These are phyloP conservation scores for Melieria omissa DNA, from an alignment of 2,888 invertebrate genomes.

Conservation along the genomic window DNA sequence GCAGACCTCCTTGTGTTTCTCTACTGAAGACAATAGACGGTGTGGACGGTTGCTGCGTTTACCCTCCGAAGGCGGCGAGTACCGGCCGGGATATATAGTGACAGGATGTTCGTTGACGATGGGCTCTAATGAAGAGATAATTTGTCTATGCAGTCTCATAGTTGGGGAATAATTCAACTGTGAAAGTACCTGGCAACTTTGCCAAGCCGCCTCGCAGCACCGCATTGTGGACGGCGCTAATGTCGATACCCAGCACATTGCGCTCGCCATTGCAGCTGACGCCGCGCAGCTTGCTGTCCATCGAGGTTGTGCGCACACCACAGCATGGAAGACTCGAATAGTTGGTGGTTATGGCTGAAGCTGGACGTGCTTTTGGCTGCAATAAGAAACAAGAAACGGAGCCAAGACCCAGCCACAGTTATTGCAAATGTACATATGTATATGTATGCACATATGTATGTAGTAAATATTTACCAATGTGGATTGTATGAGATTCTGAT, in stretches of 20 bases:
- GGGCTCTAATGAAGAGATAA: conserved; percentile 53
- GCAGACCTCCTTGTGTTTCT: conserved; percentile 83
- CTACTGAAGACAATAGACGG: conserved; percentile 70
- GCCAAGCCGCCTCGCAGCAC: conserved; percentile 65
- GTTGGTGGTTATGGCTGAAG: conserved; percentile 58
- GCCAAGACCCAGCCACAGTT: too few relatives aligned
- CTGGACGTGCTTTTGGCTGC: conserved; percentile 64
- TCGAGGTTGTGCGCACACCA: conserved; percentile 52
- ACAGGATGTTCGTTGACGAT: conserved; percentile 73
- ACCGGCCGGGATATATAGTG: conserved; percentile 73
- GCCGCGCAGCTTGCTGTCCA: conserved; percentile 46
- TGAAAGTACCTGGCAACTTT: conserved; percentile 60
- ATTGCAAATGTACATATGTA: not conserved
- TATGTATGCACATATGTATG: not conserved
- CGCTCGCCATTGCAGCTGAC: conserved; percentile 64
- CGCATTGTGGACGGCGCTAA: conserved; percentile 67
- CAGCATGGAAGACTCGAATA: conserved; percentile 67
- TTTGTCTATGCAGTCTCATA: not conserved
- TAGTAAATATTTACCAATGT: conserved; percentile 46
- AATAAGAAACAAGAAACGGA: conserved; percentile 1
- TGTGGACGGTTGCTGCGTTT: conserved; percentile 51
- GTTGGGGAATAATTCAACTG: not conserved
- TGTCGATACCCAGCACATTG: conserved; percentile 66
- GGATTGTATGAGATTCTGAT: conserved; percentile 48
- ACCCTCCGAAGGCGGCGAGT: conserved; percentile 55